Evolutionary conservation across 2,113 vertebrate species (phyloP).

Genomic region (Microtus montanus): DNA sequence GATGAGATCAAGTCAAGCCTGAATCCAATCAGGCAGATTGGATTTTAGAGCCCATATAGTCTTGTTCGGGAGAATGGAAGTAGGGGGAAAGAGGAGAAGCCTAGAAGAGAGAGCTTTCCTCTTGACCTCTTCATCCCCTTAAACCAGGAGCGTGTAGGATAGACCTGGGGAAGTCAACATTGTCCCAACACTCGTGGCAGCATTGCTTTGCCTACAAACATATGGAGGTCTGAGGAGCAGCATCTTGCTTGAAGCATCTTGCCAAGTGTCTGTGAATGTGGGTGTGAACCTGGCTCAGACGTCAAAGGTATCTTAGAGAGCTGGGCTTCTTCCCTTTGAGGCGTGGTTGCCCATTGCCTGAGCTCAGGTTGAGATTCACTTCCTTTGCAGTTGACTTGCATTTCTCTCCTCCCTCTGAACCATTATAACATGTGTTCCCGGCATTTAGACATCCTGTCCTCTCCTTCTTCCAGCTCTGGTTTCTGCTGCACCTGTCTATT

Average conservation of each 20-base stretch:
- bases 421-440: background rate
- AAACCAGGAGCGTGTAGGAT: background rate
- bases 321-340: no score
- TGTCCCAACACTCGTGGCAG: background rate
- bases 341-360: background rate
- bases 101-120: background rate
- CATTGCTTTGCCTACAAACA: background rate
- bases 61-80: background rate
- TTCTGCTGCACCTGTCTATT: background rate
- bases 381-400: background rate
- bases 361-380: background rate
- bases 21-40: background rate
- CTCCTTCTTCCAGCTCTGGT: background rate
- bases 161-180: background rate
- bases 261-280: background rate
- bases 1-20: background rate
- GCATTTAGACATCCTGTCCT: background rate
- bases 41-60: background rate
- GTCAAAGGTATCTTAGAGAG: background rate
- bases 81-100: background rate
- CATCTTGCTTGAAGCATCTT: background rate
- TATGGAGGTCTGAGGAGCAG: background rate
- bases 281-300: background rate
- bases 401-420: background rate
- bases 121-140: background rate